Percentiles rank a stretch among this genome's conserved stretches.
Evolutionary conservation across 2,888 invertebrate genomes (phyloP).

Genomic region (Podotricha telesiphe): DNA sequence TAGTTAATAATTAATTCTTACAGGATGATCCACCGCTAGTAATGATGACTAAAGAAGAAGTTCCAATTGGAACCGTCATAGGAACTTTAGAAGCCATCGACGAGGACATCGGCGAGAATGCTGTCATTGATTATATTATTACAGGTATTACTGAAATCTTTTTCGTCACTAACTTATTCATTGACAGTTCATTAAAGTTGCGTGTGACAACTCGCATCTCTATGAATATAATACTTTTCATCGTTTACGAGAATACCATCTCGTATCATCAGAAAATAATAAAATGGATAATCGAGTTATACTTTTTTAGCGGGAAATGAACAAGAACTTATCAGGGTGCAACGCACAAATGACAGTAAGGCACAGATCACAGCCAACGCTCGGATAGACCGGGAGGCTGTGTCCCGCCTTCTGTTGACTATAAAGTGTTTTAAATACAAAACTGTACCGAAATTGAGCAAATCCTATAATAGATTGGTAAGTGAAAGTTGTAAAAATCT

Average conservation of each 20-base stretch:
- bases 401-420: constrained; percentile 84
- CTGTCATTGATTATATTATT: constrained; percentile 89
- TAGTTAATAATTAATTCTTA: not conserved
- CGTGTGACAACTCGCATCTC: too few species aligned
- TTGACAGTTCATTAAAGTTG: too few species aligned
- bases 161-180: too few species aligned
- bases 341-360: constrained; percentile 85
- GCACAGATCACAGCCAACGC: constrained; percentile 85
- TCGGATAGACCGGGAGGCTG: constrained; percentile 86
- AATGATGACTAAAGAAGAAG: constrained; percentile 86
- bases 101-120: constrained; percentile 89
- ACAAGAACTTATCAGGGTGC: constrained; percentile 84
- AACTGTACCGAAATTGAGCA: constrained; percentile 67
- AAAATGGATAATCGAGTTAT: too few species aligned
- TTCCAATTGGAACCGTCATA: constrained; percentile 85
- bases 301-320: constrained; percentile 86
- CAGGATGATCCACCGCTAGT: constrained; percentile 87
- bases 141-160: constrained; percentile 69
- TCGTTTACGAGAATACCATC: too few species aligned
- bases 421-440: constrained; percentile 87
- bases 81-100: constrained; percentile 88
- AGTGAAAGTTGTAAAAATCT: constrained; percentile 43
- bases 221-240: too few species aligned
- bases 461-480: constrained; percentile 85
- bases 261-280: too few species aligned